Evolutionary conservation across 2,113 vertebrate genomes (phyloP).

Genomic region (Onychostruthus taczanowskii): DNA sequence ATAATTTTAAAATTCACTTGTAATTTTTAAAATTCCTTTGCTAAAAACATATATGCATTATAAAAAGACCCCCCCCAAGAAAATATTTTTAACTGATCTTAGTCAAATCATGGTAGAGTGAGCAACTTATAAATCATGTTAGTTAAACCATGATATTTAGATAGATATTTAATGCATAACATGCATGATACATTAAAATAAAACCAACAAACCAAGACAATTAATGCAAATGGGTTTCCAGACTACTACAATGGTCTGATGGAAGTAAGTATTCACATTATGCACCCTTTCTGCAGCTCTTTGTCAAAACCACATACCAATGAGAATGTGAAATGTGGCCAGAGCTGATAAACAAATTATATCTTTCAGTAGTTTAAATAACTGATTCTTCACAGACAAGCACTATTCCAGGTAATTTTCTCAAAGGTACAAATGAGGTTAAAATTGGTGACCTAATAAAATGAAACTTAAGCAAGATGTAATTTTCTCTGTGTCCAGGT

Average conservation of each 20-base stretch:
- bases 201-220: neutral
- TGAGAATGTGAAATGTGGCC: neutral
- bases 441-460: neutral
- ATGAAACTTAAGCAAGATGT: neutral
- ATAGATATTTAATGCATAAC: constrained; percentile 6
- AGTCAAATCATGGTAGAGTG: neutral
- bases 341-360: neutral
- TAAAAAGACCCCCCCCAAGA: neutral
- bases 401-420: neutral
- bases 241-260: neutral
- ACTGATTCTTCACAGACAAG: neutral
- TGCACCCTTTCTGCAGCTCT: neutral
- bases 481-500: neutral
- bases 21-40: neutral
- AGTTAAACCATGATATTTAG: neutral
- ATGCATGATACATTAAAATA: neutral
- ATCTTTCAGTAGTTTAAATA: neutral
- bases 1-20: neutral
- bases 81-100: neutral
- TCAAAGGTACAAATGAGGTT: neutral
- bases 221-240: neutral
- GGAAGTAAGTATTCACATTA: neutral
- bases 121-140: neutral
- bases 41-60: neutral
- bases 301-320: neutral